Percentiles rank a stretch among this genome's conserved stretches.
phyloP scores from a whole-genome alignment of 2,888 invertebrate genomes.

The Drosophila siamana region DNA sequence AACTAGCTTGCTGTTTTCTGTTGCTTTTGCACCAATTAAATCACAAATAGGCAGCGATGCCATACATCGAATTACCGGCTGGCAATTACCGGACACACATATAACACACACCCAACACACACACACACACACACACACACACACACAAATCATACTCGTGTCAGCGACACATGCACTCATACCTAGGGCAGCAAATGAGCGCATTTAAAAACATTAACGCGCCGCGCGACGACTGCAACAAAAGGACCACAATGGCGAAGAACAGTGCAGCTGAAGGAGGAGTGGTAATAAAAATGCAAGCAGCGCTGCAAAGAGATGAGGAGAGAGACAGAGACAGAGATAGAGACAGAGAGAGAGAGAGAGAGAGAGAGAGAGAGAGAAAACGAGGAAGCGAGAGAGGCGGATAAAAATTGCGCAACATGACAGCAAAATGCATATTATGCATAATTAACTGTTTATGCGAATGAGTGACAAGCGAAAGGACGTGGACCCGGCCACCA shows the following conservation, averaged over 20 bases:
- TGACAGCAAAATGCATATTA: constrained; percentile 83
- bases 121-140: constrained; percentile 24
- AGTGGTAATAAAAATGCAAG: constrained; percentile 56
- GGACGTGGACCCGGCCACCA: constrained; percentile 61
- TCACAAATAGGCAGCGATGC: constrained; percentile 34
- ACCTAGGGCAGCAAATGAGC: constrained; percentile 57
- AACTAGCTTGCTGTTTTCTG: background rate
- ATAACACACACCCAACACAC: constrained; percentile 39
- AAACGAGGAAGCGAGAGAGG: background rate
- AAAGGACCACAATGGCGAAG: constrained; percentile 12
- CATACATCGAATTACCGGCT: constrained; percentile 64
- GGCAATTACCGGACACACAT: constrained; percentile 60
- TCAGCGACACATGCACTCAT: constrained; percentile 13
- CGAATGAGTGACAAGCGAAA: constrained; percentile 78
- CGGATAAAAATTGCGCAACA: constrained; percentile 76
- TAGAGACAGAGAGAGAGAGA: too few species aligned
- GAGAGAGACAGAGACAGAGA: too few species aligned
- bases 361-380: too few species aligned
- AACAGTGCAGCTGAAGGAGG: background rate
- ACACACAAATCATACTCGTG: constrained; percentile 10
- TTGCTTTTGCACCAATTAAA: constrained; percentile 27
- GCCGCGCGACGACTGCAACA: constrained; percentile 34
- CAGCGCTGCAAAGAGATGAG: background rate
- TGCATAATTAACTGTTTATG: constrained; percentile 84
- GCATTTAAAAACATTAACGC: constrained; percentile 75